Evolutionary conservation across 2,797 vertebrate species (phyloP), one percentile per base, ranked within the genome.

Genomic region (Xenopus petersii): DNA sequence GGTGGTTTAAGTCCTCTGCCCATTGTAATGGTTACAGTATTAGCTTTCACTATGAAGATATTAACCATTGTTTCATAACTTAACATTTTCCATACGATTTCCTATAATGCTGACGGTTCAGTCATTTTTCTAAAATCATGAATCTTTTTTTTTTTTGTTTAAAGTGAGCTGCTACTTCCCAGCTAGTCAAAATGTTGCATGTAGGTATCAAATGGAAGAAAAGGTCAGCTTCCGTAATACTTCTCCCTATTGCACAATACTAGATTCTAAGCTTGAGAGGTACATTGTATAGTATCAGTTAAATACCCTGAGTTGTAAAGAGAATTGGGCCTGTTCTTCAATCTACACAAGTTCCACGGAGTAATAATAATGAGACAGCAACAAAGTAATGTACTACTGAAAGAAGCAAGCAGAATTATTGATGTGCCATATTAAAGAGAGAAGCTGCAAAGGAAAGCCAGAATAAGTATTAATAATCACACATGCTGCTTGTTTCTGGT

Each of bases 261-360:
- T 49, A 63, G 63, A 73, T 63, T 13, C 48, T 42, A 75, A n/a
- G 51, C 16, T 56, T 8, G 7, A 54, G 49, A 30, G 64, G 60
- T 30, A 58, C 33, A 33, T 70, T 36, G 24, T 74, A 55, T 17
- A 70, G 47, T 58, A 56, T 48, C 54, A 46, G 36, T 56, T 48
- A 46, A 36, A 62, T 63, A 61, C 67, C 74, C 74, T 71, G 74
- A 75, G 74, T 64, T 70, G 42, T 46, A 33, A 4, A 10, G 36
- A 46, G 30, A 47, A n/a, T 21, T 64, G 67, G 60, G 67, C 70
- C 59, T 75, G 54, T 48, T 33, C 36, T 30, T 47, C 24, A 65
- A 21, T 59, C 48, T 61, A 70, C 64, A 13, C 67, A 69, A 69
- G 3, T 30, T 69, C 24, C 13, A 59, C n/a, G 46, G 48, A 54